A percentile compares a stretch with the other conserved stretches of the same genome.
phyloP scores from a whole-genome alignment of 2,113 vertebrate species.

The Xiphophorus maculatus region DNA sequence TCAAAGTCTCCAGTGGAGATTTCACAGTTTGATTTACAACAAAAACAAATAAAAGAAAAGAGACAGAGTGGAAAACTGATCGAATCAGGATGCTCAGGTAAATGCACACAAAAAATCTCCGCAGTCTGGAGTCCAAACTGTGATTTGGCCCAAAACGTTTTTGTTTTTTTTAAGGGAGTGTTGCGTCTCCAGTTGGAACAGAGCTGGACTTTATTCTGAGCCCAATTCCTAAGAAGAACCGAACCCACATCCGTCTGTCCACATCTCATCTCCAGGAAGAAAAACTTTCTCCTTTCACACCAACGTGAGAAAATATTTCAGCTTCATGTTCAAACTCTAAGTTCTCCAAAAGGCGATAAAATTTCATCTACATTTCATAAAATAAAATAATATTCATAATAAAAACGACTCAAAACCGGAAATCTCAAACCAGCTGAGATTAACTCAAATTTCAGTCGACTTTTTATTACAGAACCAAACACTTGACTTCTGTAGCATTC shows the following conservation, averaged over 20 bases:
- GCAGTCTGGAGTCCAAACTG: not conserved
- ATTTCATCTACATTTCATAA: no score
- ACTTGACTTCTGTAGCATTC: no score
- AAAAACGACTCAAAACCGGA: no score
- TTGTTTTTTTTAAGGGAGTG: conserved; percentile 40
- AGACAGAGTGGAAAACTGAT: not conserved
- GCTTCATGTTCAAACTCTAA: not conserved
- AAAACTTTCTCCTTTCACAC: conserved; percentile 31
- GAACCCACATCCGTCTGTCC: conserved; percentile 17
- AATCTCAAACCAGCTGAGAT: no score
- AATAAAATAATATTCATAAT: no score
- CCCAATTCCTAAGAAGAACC: not conserved
- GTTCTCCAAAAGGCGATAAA: not conserved
- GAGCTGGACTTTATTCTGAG: conserved; percentile 71
- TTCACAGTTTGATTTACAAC: conserved; percentile 29
- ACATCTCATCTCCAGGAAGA: conserved; percentile 53
- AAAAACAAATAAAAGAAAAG: not conserved
- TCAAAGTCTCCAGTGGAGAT: conserved; percentile 38
- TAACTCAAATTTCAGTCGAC: no score
- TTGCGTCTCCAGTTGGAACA: conserved; percentile 53
- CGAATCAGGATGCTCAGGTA: conserved; percentile 53
- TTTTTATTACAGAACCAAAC: no score
- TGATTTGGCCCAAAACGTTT: not conserved
- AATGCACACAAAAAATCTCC: no score
- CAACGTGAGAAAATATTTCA: conserved; percentile 52